Conservation (phyloP, 2,113 vertebrate species). For the Pituophis catenifer region DNA sequence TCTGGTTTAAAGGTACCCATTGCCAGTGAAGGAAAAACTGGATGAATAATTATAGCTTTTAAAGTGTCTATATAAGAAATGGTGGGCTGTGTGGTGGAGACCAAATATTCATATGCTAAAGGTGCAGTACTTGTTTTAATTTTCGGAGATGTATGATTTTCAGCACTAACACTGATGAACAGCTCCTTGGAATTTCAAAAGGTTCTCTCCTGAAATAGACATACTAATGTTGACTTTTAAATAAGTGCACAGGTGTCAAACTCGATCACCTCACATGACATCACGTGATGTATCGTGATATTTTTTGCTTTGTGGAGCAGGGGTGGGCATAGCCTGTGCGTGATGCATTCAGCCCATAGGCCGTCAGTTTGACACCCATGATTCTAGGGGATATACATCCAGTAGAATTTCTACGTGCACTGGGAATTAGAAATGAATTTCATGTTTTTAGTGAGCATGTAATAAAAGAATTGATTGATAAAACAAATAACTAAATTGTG, state of each 20-base stretch:
- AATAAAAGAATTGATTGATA: not conserved
- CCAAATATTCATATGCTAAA: not conserved
- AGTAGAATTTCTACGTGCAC: not conserved
- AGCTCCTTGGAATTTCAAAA: not conserved
- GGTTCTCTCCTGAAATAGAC: too few relatives aligned
- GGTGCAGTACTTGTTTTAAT: not conserved
- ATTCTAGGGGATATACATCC: not conserved
- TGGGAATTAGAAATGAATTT: not conserved
- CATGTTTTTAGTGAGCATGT: not conserved
- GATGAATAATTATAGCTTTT: not conserved
- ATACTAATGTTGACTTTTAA: not conserved
- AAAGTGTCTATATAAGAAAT: not conserved
- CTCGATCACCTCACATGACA: too few relatives aligned
- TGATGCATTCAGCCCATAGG: too few relatives aligned
- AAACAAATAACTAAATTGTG: not conserved
- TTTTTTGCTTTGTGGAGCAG: too few relatives aligned
- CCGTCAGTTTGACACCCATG: too few relatives aligned
- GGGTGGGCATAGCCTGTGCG: too few relatives aligned
- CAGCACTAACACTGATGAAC: not conserved
- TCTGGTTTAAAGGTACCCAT: not conserved
- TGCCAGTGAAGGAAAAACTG: not conserved
- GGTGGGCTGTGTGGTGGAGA: not conserved
- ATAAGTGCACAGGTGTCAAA: too few relatives aligned
- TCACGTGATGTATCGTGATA: too few relatives aligned
- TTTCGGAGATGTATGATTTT: not conserved